Base-by-base conservation (phyloP, 2,888 invertebrate species). In the Epicampocera succincta region DNA sequence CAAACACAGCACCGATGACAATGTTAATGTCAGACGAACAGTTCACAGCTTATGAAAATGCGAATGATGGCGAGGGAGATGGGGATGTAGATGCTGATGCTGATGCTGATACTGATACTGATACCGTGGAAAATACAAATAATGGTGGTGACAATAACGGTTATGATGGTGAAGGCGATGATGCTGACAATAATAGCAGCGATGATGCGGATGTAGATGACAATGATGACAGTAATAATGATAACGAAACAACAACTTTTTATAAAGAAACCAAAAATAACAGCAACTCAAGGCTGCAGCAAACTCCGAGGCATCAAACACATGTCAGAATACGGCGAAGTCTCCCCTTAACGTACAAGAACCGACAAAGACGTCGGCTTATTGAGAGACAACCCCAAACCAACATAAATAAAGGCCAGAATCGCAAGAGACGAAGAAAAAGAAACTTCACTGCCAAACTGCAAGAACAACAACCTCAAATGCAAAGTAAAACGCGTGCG, bases 1-100 rank as follows among this genome's bases (percentile, higher is more conserved):
- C 86, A 52, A 88, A 88, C 83, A 84, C 86, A 56, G 82, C 87
- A 33, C 87, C 88, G 42, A 87, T 88, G 87, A 87, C 88, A 17
- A 88, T 89, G 87, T 80, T 87, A 40, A 83, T 86, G 63, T 83
- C 84, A 38, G 80, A 83, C 8, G 85, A 84, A 61, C 81, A 76
- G 46, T 74, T 83, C 25, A 79, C 84, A 63, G 79, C 52, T 81
- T 82, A 82, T 56, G 84, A 80, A 65, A 82, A 48, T 19, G 78
- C 69, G 2, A 77, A 81, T 9, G 69, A 71, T 46, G 75, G 56
- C 50, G 46, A 21, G 2, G 50, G 19, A 48, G 61, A 12, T 17
- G 60, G 8, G 29, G 61, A 44, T 19, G 54, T n/a, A 5, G 42
- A 46, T 44, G 38, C 8, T 4, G 44, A 15, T 63, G 19, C 15